A percentile compares a stretch with the other conserved stretches of the same genome.
These are phyloP conservation scores for Axis porcinus DNA, from an alignment of 2,113 vertebrate species.

Conservation along the genomic window DNA sequence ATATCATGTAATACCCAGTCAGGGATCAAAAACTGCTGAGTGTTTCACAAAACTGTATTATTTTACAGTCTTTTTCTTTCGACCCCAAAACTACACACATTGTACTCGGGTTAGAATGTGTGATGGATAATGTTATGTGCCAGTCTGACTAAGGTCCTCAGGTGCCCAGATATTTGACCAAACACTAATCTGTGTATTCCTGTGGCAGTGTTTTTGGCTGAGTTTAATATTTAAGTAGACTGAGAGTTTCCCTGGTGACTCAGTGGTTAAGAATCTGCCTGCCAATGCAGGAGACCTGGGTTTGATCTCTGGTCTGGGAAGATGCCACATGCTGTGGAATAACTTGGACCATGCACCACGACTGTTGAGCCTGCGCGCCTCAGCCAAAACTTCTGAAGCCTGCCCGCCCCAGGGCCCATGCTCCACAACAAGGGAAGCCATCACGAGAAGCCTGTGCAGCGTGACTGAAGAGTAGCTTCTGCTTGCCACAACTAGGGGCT, in stretches of 20 bases:
- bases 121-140: background rate
- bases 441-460: rapidly evolving
- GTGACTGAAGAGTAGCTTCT: background rate
- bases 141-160: background rate
- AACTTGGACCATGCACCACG: background rate
- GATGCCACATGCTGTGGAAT: background rate
- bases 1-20: background rate
- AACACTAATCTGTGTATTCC: background rate
- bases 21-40: background rate
- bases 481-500: background rate
- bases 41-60: background rate
- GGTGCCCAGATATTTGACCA: background rate
- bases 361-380: background rate
- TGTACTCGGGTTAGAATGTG: background rate
- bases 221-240: background rate
- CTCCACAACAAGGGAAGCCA: background rate
- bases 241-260: background rate
- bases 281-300: background rate
- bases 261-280: background rate
- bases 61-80: background rate
- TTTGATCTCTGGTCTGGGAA: background rate
- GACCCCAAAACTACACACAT: background rate
- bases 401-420: background rate
- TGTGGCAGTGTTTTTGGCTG: background rate
- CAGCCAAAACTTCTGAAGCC: background rate